Evolutionary conservation across 2,797 vertebrate genomes (phyloP), one percentile per base, ranked within the genome.

Genomic region (Aeoliscus strigatus): DNA sequence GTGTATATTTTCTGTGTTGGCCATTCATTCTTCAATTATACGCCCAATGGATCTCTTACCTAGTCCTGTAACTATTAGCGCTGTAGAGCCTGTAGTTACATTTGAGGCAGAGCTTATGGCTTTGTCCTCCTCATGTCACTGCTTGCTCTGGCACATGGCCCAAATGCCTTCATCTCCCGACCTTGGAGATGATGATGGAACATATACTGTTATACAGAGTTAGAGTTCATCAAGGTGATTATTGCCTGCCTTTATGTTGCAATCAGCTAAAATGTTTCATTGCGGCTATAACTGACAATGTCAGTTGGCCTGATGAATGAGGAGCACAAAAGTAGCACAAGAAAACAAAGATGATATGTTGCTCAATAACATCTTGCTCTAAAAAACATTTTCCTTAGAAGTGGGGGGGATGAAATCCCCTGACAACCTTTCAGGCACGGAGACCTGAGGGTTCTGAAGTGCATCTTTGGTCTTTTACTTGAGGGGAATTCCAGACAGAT

Each of bases 111-210:
- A n/a, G n/a, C n/a, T 80, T 66, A 80, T 61, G 51, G 56, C 49
- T 60, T 62, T 28, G 70, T 68, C 70, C 74, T 73, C 60, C 49
- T 65, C 65, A 13, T 51, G 66, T 51, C 51, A 69, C 40, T 44
- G 66, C 71, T 57, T 56, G 52, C 55, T 50, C 71, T 62, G 56
- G 71, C 59, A 60, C 56, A 26, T 11, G 49, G 77, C 71, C 74
- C 60, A 35, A 64, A 71, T 38, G 54, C 60, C 64, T 68, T 27
- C 5, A 17, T 67, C 29, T 37, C n/a, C 45, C 53, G 72, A 75
- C 75, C 75, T 80, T 79, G 72, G 55, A 40, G 23, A 78, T 75
- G 61, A 77, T 70, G 66, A 70, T 62, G 65, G 46, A 36, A 21
- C 17, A 39, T 31, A 39, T 31, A 25, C 53, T 15, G 25, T 38